Percentiles rank a stretch among this genome's conserved stretches.
Evolutionary conservation across 2,113 vertebrate genomes (phyloP).

Genomic region (Poeciliopsis prolifica): DNA sequence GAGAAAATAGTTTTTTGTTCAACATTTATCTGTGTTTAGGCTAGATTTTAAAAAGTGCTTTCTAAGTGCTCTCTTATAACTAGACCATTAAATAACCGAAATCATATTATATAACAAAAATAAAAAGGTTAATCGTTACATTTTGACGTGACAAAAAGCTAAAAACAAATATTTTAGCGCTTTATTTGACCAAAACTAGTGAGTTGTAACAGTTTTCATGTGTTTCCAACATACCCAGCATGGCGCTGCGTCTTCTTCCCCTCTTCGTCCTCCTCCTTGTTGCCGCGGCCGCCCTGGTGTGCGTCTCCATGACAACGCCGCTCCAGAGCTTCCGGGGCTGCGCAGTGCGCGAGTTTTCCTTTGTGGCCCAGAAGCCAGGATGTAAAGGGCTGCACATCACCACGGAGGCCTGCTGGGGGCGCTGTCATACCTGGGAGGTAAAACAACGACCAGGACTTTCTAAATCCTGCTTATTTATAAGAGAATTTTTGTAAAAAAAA

Average conservation of each 20-base stretch:
- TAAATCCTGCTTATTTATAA: not conserved
- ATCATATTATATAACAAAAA: not conserved
- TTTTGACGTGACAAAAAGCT: not conserved
- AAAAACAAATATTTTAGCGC: too few species aligned
- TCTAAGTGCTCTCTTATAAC: not conserved
- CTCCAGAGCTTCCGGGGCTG: conserved; percentile 77
- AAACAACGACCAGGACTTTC: not conserved
- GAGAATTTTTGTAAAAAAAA: too few species aligned
- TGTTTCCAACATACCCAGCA: conserved; percentile 51
- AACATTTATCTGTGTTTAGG: not conserved
- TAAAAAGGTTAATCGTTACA: not conserved
- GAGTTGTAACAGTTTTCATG: not conserved
- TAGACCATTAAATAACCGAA: not conserved
- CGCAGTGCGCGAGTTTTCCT: conserved; percentile 79
- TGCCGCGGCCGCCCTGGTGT: conserved; percentile 32
- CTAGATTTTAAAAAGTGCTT: not conserved
- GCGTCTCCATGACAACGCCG: conserved; percentile 41
- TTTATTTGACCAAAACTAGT: not conserved
- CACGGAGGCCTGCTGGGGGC: conserved; percentile 81
- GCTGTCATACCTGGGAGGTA: conserved; percentile 84
- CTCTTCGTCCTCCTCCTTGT: conserved; percentile 58
- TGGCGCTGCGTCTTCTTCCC: conserved; percentile 43
- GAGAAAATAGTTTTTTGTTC: not conserved
- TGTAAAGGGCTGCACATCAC: conserved; percentile 71
- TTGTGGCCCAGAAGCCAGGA: conserved; percentile 78